A percentile compares a stretch with the other conserved stretches of the same genome.
Evolutionary conservation across 1,140 invertebrate species (phyloP).

Genomic region (Octopus sinensis): DNA sequence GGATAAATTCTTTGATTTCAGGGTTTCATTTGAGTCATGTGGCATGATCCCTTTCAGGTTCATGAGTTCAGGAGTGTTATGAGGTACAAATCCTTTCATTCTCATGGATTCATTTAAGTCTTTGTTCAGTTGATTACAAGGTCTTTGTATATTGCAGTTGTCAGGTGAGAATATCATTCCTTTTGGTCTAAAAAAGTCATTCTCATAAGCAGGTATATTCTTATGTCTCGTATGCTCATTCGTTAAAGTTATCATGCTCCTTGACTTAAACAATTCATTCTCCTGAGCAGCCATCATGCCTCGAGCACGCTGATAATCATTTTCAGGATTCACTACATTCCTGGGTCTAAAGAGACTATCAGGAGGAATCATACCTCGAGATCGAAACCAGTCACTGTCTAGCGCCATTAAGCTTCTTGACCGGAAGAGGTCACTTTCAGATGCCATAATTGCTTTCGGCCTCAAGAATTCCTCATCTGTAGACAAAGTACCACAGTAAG

Average conservation of each 20-base stretch:
- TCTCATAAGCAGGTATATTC: neutral
- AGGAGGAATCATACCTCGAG: neutral
- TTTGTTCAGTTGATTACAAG: neutral
- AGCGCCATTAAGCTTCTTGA: neutral
- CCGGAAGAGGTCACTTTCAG: neutral
- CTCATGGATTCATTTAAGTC: neutral
- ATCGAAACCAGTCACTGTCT: slow-evolving; percentile 3
- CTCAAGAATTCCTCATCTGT: neutral
- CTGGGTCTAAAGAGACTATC: neutral
- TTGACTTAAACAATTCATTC: neutral
- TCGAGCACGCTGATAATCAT: neutral
- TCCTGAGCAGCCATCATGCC: neutral
- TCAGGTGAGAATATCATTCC: neutral
- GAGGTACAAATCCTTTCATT: neutral
- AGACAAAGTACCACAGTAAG: neutral
- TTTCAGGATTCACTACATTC: neutral
- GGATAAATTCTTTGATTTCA: neutral
- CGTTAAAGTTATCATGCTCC: neutral
- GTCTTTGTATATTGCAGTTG: no score
- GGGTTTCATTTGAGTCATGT: neutral
- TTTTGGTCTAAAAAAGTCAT: neutral
- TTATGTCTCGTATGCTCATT: neutral
- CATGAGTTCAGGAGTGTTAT: neutral
- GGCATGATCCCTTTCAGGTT: neutral
- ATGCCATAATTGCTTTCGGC: neutral